Evolutionary conservation across 2,888 invertebrate genomes (phyloP).

Genomic region (Notodonta ziczac): DNA sequence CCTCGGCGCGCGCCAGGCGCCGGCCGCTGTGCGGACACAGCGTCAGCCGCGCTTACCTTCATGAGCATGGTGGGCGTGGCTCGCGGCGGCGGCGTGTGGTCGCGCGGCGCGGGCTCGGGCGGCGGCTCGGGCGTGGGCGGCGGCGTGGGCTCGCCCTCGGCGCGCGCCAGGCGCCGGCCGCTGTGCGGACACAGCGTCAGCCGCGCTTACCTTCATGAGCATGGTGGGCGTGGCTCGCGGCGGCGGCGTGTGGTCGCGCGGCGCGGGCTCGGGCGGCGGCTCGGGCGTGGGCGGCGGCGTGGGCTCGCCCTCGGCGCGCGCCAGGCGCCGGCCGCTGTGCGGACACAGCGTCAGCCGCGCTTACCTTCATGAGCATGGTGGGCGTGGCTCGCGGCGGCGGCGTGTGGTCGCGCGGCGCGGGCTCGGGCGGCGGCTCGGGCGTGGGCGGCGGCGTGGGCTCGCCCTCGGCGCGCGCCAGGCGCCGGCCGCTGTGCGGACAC

Average conservation of each 20-base stretch:
- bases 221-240: too few species aligned
- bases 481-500: constrained; percentile 77
- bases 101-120: constrained; percentile 53
- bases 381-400: constrained; percentile 41
- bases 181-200: constrained; percentile 86
- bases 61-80: constrained; percentile 64
- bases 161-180: constrained; percentile 79
- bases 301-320: constrained; percentile 45
- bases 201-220: too few species aligned
- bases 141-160: constrained; percentile 86
- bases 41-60: constrained; percentile 86
- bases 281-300: constrained; percentile 42
- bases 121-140: constrained; percentile 81
- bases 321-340: constrained; percentile 68
- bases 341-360: too few species aligned
- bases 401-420: constrained; percentile 41
- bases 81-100: constrained; percentile 40
- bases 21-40: constrained; percentile 83
- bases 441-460: constrained; percentile 85
- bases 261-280: constrained; percentile 77
- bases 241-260: too few species aligned
- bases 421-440: constrained; percentile 71
- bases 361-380: constrained; percentile 76
- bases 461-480: constrained; percentile 85
- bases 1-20: constrained; percentile 85